phyloP scores from a whole-genome alignment of 2,113 vertebrate genomes.

The Rhineura floridana region DNA sequence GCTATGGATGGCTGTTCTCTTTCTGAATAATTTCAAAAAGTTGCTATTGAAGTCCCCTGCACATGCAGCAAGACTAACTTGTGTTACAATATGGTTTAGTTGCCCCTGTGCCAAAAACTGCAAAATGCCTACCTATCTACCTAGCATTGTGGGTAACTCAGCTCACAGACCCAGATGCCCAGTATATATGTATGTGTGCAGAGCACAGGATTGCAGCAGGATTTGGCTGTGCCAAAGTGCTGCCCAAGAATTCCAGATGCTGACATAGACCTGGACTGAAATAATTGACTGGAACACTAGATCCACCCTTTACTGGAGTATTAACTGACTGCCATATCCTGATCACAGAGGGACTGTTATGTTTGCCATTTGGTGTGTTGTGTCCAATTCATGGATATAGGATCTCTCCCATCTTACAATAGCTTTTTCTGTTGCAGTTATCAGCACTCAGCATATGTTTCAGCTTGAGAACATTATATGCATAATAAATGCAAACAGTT shows the following conservation, averaged over 20 bases:
- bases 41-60: background rate
- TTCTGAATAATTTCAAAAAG: background rate
- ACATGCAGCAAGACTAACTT: background rate
- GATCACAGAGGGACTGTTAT: too few relatives aligned
- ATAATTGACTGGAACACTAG: background rate
- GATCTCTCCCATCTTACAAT: background rate
- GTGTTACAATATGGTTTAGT: background rate
- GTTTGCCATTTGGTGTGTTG: background rate
- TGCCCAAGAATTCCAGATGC: background rate
- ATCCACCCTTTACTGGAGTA: background rate
- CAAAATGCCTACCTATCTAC: background rate
- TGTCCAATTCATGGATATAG: background rate
- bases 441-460: background rate
- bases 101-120: background rate
- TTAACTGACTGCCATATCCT: too few relatives aligned
- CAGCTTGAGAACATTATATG: background rate
- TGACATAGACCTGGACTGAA: background rate
- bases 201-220: background rate
- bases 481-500: constrained; percentile 6
- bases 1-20: background rate
- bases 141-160: background rate
- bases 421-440: background rate
- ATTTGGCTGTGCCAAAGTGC: background rate
- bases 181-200: background rate
- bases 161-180: background rate